Evolutionary conservation across 2,797 vertebrate genomes (phyloP).

Genomic region (Champsocephalus gunnari): DNA sequence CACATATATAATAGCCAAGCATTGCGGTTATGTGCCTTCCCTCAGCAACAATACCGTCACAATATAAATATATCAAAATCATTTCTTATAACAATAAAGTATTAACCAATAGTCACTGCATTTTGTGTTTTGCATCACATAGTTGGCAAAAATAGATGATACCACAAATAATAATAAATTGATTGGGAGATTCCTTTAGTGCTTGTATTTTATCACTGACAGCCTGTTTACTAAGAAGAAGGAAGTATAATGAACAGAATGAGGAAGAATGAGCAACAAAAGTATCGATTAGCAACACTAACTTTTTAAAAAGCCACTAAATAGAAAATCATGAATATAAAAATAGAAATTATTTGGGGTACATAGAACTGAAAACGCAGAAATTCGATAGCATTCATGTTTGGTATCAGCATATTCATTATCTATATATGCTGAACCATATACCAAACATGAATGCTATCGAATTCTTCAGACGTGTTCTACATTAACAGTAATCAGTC

Average conservation of each 20-base stretch:
- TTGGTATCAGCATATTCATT: background rate
- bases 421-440: background rate
- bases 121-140: background rate
- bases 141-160: background rate
- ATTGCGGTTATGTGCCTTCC: background rate
- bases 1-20: background rate
- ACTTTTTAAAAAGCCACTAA: background rate
- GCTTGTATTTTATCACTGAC: background rate
- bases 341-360: background rate
- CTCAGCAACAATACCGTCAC: background rate
- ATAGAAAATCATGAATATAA: background rate
- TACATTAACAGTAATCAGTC: conserved; percentile 40
- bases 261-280: background rate
- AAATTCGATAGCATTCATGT: background rate
- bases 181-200: no score
- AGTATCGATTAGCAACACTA: background rate
- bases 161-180: background rate
- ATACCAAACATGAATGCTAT: background rate
- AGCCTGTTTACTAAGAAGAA: background rate
- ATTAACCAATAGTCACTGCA: background rate
- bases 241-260: background rate
- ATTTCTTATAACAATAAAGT: background rate
- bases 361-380: background rate
- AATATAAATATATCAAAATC: background rate
- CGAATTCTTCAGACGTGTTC: background rate